Evolutionary conservation across 2,113 vertebrate species (phyloP), one percentile per base, ranked within the genome.

Genomic region (Glareola pratincola): DNA sequence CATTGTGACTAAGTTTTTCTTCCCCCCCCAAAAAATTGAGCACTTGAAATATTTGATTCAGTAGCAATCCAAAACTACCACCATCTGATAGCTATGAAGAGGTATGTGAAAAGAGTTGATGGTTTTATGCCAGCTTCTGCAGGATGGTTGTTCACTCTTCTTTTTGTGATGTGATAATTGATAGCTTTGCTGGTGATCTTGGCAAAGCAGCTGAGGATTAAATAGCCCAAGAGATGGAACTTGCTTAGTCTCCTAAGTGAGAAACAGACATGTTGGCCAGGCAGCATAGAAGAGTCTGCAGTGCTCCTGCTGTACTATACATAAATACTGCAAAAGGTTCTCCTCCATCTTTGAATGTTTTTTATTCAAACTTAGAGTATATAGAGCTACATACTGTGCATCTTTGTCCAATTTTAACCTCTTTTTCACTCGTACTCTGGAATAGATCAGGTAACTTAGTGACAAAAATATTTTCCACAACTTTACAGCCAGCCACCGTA

Each of bases 151-250:
- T 54, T 97, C 88, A 17, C 86, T 94, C 85, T 90, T 90, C 71
- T 92, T 95, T 97, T 94, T 91, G 92, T 96, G 94, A 94, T 97
- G 96, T 95, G 96, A 96, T 96, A 96, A 95, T 95, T 96, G 94
- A 91, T 95, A 95, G 86, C 89, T 96, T 94, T 96, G 86, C 92
- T 85, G 92, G 94, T 3, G 66, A 92, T 97, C 86, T 90, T 97
- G 96, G 94, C 95, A 94, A 94, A 94, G 94, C 60, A n/a, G 51
- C 56, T 85, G 86, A 87, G 91, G 57, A 95, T 97, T 94, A 95
- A 95, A 93, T 91, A 95, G 89, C 80, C 92, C 4, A 4, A 71
- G 94, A 94, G 76, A 93, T 94, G 80, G 79, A 96, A 94, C 92
- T 95, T 96, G 94, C 85, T 64, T 90, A 62, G n/a, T 85, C 82